Evolutionary conservation across 2,888 invertebrate species (phyloP), one percentile per base, ranked within the genome.

Genomic region (Ptychoptera albimana): DNA sequence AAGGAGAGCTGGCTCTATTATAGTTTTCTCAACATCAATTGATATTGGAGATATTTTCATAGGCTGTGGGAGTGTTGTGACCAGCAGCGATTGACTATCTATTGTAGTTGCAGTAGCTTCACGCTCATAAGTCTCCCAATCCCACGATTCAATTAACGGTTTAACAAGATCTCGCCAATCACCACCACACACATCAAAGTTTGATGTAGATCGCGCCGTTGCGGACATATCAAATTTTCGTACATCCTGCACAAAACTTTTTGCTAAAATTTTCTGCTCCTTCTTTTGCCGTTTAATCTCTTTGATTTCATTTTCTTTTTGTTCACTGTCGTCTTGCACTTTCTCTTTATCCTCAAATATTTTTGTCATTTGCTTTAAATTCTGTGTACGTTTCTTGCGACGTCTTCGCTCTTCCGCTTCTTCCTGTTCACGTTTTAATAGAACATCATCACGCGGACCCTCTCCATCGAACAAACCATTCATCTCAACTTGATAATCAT

Each of bases 331-430:
- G 57, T 79, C 74, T 47, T 70, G 57, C 49, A 72, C 71, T 54
- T 69, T 63, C 55, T 81, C 81, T 60, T 82, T 83, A 43, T 78
- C 81, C 64, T 84, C 83, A 60, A 84, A 84, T 53, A 83, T 77
- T 65, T 78, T 78, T 51, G 75, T 74, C 61, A 75, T 72, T 42
- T 73, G 71, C 41, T 73, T 77, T 15, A 82, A 57, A 40, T 77
- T 74, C 52, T 76, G 73, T 57, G 77, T 77, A 40, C 74, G 68
- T 52, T 73, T 74, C 48, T 69, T 69, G 51, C 69, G 72, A 48
- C 69, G 69, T 51, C 70, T 72, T 49, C 60, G 70, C 39, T 69
- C 68, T 52, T 73, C 71, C 8, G 70, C 56, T 54, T 75, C 73
- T 53, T 70, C 67, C 8, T 61, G 65, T 60, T 75, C 76, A 37